Evolutionary conservation across 2,888 invertebrate species (phyloP).

Genomic region (Anoplius nigerrimus): DNA sequence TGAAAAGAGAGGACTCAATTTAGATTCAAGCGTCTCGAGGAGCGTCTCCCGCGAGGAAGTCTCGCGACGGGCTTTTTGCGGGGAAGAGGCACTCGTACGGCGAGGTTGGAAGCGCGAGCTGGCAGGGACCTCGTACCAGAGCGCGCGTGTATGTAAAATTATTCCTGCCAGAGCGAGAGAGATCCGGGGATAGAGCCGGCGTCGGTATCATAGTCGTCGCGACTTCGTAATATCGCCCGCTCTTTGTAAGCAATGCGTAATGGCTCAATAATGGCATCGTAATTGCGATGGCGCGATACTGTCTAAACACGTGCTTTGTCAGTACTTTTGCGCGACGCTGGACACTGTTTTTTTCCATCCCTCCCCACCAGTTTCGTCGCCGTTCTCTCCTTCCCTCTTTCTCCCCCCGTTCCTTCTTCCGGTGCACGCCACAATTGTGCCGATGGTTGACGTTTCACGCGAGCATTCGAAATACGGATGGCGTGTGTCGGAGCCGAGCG

Average conservation of each 20-base stretch:
- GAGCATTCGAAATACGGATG: constrained; percentile 31
- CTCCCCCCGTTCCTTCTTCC: constrained; percentile 25
- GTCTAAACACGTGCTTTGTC: constrained; percentile 45
- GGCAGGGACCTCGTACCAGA: no score
- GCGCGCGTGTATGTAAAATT: no score
- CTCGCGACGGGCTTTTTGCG: no score
- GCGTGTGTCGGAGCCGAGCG: constrained; percentile 21
- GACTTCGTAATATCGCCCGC: constrained; percentile 21
- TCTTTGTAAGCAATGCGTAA: constrained; percentile 46
- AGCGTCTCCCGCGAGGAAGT: no score
- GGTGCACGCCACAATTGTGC: constrained; percentile 31
- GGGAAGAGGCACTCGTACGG: no score
- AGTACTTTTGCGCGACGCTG: constrained; percentile 21
- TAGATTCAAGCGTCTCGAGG: no score
- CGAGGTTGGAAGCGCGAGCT: no score
- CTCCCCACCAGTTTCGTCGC: background rate
- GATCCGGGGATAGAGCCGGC: no score
- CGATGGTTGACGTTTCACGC: constrained; percentile 36
- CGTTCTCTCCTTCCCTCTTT: constrained; percentile 12
- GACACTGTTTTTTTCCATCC: constrained; percentile 1
- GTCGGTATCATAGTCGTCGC: constrained; percentile 18
- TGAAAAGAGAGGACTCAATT: no score
- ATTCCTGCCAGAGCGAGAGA: no score
- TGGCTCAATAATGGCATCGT: constrained; percentile 30
- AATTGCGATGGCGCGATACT: constrained; percentile 46